These are phyloP conservation scores for Menura novaehollandiae DNA, from an alignment of 2,113 vertebrate genomes.

Conservation along the genomic window DNA sequence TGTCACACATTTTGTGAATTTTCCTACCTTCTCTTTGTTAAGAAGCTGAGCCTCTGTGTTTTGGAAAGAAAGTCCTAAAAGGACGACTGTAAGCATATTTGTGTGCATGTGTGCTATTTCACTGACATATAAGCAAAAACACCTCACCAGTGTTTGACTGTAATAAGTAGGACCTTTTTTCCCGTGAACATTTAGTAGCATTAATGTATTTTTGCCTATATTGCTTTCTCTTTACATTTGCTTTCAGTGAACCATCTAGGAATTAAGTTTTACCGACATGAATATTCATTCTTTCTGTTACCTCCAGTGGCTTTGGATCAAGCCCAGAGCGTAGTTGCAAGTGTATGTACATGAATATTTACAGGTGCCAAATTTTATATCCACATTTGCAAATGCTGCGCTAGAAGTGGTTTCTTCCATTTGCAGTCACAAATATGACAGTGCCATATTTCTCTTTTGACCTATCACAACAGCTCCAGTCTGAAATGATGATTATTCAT, in stretches of 20 bases:
- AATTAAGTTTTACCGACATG: conserved; percentile 34
- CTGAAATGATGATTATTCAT: conserved; percentile 50
- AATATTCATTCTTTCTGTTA: conserved; percentile 50
- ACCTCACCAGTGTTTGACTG: not conserved
- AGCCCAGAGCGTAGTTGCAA: conserved; percentile 26
- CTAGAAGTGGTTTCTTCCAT: not conserved
- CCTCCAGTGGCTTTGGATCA: conserved; percentile 36
- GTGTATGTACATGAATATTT: conserved; percentile 51
- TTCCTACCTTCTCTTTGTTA: not conserved
- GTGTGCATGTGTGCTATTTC: not conserved
- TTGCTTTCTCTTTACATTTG: not conserved
- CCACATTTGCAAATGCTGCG: conserved; percentile 3
- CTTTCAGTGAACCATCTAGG: not conserved
- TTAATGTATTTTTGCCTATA: not conserved
- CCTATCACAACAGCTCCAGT: conserved; percentile 36
- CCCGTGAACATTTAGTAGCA: not conserved
- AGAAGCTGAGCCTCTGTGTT: not conserved
- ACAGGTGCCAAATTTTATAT: conserved; percentile 46
- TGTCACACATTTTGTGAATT: not conserved
- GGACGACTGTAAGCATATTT: not conserved
- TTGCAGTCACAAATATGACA: conserved; percentile 17
- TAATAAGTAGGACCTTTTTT: not conserved
- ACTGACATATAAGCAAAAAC: not conserved
- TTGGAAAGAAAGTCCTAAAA: not conserved
- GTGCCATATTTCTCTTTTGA: conserved; percentile 24